Evolutionary conservation across 1,140 invertebrate genomes (phyloP).

Genomic region (Rhagoletis zephyria): DNA sequence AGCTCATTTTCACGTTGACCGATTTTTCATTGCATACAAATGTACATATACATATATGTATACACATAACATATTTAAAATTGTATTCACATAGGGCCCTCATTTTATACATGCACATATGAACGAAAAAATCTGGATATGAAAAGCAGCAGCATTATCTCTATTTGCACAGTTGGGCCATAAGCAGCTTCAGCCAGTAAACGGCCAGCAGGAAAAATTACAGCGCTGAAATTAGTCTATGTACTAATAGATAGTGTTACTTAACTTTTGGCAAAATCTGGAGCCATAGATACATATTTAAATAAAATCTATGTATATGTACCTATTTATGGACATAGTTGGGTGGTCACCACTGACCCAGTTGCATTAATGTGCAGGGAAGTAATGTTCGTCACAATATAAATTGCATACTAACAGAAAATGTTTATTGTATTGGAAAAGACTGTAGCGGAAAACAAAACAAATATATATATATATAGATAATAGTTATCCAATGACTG

Average conservation of each 20-base stretch:
- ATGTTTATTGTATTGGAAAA: not conserved
- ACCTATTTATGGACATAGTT: not conserved
- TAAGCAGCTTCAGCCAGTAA: too few species aligned
- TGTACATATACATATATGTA: too few species aligned
- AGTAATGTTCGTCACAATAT: not conserved
- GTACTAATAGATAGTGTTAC: conserved; percentile 4
- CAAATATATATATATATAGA: not conserved
- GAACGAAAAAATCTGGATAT: too few species aligned
- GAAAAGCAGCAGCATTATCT: too few species aligned
- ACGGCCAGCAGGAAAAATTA: not conserved
- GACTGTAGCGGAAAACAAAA: not conserved
- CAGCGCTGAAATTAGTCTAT: not conserved
- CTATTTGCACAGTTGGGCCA: too few species aligned
- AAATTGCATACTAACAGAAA: not conserved
- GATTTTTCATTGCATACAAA: not conserved
- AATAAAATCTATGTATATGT: conserved; percentile 10
- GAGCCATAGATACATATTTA: not conserved
- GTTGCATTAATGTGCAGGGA: not conserved
- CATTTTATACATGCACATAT: too few species aligned
- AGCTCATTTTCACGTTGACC: conserved; percentile 26
- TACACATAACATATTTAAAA: too few species aligned
- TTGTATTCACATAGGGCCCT: too few species aligned
- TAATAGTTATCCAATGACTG: conserved; percentile 3
- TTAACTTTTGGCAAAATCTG: not conserved
- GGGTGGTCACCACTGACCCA: conserved; percentile 37